Evolutionary conservation across 2,888 invertebrate genomes (phyloP), one percentile per base, ranked within the genome.

Genomic region (Nemotelus nigrinus): DNA sequence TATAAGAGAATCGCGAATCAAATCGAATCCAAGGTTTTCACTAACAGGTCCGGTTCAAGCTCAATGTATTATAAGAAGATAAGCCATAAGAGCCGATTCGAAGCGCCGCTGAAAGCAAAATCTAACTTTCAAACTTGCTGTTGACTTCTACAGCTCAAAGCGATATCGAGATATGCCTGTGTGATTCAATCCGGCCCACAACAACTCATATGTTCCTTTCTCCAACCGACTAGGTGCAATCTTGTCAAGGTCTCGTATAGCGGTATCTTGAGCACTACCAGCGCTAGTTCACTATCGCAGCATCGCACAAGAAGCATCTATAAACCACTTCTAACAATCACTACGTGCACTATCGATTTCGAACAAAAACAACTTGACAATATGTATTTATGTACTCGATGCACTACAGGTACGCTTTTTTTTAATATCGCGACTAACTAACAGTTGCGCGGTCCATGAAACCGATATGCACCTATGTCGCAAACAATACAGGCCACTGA

Each of bases 211-310:
- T 76, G 57, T 77, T 77, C 79, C 79, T 79, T 79, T 79, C 79
- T 77, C 79, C 77, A 45, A 70, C 6, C 25, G n/a, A 70, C 70
- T 70, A 39, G 70, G 39, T 25, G 67, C 67, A 76, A 77, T 79
- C 77, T 77, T 77, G 76, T 79, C 79, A 79, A 79, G 79, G 79
- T 77, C 77, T 79, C 76, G 77, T 60, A 63, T 48, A 63, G 74
- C 63, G 63, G 74, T 43, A 45, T 72, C 60, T 74, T 43, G 55
- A 70, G 53, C 70, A 48, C 63, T 45, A 43, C 43, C 7, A 39
- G 39, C 50, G 63, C 58, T 25, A 25, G 25, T 25, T 25, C 25
- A 63, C 74, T 60, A 74, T 60, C 48, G 63, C 63, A 47, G 47
- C 60, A 74, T 74, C 67, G 10, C 8, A 41, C 55, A 10, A 67